A percentile compares a stretch with the other conserved stretches of the same genome.
These are phyloP conservation scores for Andrena marginata DNA, from an alignment of 2,888 invertebrate genomes.

Conservation along the genomic window DNA sequence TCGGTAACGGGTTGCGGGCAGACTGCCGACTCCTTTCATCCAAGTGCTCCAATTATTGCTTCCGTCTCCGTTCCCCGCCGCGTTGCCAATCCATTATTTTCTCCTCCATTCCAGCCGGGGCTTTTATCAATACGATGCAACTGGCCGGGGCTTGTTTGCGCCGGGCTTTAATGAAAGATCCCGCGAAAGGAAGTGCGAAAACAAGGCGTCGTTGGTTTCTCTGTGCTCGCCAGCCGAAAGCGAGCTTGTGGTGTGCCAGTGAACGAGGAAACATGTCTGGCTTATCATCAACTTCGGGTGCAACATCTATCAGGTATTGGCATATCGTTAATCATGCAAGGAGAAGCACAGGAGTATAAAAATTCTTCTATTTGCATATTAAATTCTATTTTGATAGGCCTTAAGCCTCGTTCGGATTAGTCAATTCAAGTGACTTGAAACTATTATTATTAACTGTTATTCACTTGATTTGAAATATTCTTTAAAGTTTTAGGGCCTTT, in stretches of 20 bases:
- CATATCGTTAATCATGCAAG: too few species aligned
- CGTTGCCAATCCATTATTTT: slow-evolving; percentile 31
- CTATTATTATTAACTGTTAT: too few species aligned
- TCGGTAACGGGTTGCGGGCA: not conserved
- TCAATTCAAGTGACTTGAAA: too few species aligned
- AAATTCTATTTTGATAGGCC: too few species aligned
- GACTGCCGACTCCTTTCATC: not conserved
- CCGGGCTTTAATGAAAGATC: slow-evolving; percentile 25
- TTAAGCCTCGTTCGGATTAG: too few species aligned
- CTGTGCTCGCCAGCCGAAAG: slow-evolving; percentile 9
- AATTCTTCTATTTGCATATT: too few species aligned
- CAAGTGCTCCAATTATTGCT: slow-evolving; percentile 26
- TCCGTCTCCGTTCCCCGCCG: slow-evolving; percentile 8
- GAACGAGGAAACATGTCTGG: not conserved
- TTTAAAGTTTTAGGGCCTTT: too few species aligned
- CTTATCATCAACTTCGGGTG: not conserved
- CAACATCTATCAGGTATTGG: not conserved
- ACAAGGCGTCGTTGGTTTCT: slow-evolving; percentile 13
- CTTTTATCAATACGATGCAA: slow-evolving; percentile 27
- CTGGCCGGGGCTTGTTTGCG: slow-evolving; percentile 11
- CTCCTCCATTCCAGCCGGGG: not conserved
- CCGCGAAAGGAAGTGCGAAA: slow-evolving; percentile 24
- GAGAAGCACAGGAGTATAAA: too few species aligned
- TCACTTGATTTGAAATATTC: too few species aligned
- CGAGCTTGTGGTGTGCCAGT: not conserved